Evolutionary conservation across 2,888 invertebrate genomes (phyloP), one percentile per base, ranked within the genome.

Genomic region (Serripes groenlandicus): DNA sequence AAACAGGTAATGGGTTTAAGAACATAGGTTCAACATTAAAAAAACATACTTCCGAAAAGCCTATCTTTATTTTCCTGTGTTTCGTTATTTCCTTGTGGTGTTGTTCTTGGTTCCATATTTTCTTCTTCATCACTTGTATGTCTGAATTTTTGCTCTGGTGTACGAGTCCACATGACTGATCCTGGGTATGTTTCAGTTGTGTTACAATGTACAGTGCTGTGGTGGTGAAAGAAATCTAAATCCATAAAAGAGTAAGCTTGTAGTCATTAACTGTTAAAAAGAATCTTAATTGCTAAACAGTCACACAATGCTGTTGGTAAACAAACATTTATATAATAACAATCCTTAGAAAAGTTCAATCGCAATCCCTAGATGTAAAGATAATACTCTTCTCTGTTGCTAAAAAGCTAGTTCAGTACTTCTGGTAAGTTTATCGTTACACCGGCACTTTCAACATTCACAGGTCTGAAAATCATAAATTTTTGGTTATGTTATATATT

Each of bases 161-260:
- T 30, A 9, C 66, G 56, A 32, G 75, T 68, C 69, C 69, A 75
- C 75, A 75, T 75, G 2, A 11, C 58, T 56, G 34, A 11, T n/a
- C 2, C n/a, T 32, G 15, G 21, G 5, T 11, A 2, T 9, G n/a
- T 7, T 56, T 35, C 32, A 2, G n/a, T 34, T 34, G 34, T 15
- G 26, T 35, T 26, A 23, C 26, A 66, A 1, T 7, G 23, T 15
- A 66, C 42, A 23, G 42, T 35, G 18, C 66, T 66, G 42, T 26
- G 11, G 26, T 32, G 37, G 64, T 35, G n/a, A 42, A 62, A 62
- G 1, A 1, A 1, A 3, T 11, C 21, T 1, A 21, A 15, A 56
- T 56, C 28, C 11, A 21, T 26, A 56, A 56, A 21, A 62, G 28
- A 9, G n/a, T 23, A 26, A 32, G 3, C 15, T 2, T 21, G 15